A percentile compares a stretch with the other conserved stretches of the same genome.
These are phyloP conservation scores for Amiota minor DNA, from an alignment of 2,888 invertebrate genomes.

Conservation along the genomic window DNA sequence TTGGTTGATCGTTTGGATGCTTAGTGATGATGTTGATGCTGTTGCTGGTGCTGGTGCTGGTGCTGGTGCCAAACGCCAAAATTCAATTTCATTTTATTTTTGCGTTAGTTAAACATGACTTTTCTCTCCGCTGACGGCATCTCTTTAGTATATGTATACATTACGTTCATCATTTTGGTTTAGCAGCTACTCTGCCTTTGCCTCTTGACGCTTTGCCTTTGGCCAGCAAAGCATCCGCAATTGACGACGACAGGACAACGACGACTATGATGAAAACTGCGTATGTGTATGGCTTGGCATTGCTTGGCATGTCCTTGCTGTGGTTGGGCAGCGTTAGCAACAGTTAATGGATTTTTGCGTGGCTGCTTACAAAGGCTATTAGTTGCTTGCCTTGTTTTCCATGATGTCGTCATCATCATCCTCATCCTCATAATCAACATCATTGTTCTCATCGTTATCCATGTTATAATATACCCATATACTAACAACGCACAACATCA, in stretches of 20 bases:
- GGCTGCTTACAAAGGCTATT: slow-evolving; percentile 18
- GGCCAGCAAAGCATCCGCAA: too few relatives aligned
- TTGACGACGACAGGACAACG: too few relatives aligned
- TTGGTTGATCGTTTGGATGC: background rate
- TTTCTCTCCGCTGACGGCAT: background rate
- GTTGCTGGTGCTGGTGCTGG: background rate
- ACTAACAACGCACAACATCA: too few relatives aligned
- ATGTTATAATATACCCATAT: too few relatives aligned
- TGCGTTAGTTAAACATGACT: slow-evolving; percentile 58
- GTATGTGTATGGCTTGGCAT: too few relatives aligned
- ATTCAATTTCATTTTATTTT: slow-evolving; percentile 65
- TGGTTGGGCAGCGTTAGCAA: slow-evolving; percentile 12
- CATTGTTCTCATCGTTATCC: background rate
- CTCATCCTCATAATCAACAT: background rate
- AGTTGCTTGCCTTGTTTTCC: background rate
- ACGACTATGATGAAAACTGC: too few relatives aligned
- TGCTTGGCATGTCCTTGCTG: background rate
- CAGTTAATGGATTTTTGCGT: slow-evolving; percentile 22
- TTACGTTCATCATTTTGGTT: slow-evolving; percentile 16
- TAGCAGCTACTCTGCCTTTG: background rate
- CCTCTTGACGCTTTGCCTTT: background rate
- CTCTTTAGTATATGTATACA: slow-evolving; percentile 13
- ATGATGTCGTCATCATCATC: slow-evolving; percentile 5
- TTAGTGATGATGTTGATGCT: background rate
- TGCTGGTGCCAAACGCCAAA: slow-evolving; percentile 42